Evolutionary conservation across 2,888 invertebrate genomes (phyloP).

Genomic region (Nemoura dubitans): DNA sequence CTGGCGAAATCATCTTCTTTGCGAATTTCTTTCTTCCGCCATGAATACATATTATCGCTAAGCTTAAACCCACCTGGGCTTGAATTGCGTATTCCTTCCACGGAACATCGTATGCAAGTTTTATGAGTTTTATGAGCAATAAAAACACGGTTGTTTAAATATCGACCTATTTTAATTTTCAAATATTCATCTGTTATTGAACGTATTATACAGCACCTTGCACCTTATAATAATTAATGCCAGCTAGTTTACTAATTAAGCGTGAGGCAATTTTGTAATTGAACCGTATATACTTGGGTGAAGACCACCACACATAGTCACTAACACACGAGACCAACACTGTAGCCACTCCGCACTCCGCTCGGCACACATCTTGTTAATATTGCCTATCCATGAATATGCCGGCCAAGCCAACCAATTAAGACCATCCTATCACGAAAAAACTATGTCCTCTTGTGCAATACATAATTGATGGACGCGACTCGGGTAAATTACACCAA

Average conservation of each 20-base stretch:
- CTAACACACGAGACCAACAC: not conserved
- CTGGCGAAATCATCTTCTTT: not conserved
- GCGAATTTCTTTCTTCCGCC: not conserved
- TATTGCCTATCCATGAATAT: not conserved
- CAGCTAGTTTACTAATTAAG: not conserved
- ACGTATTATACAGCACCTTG: conserved; percentile 23
- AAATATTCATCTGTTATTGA: not conserved
- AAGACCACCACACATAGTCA: not conserved
- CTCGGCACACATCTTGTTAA: not conserved
- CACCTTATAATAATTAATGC: not conserved
- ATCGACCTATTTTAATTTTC: not conserved
- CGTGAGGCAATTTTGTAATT: not conserved
- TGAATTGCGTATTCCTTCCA: not conserved
- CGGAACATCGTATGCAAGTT: not conserved
- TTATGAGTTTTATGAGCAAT: not conserved
- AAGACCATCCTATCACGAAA: not conserved
- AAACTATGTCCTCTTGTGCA: not conserved
- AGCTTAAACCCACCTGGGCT: not conserved
- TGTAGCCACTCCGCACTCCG: too few species aligned
- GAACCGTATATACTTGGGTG: not conserved
- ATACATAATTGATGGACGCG: not conserved
- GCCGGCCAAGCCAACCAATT: too few species aligned
- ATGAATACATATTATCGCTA: not conserved
- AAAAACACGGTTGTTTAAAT: not conserved
- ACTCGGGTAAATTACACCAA: not conserved